phyloP scores from a whole-genome alignment of 2,113 vertebrate species.

The Forbesichthys agassizii region DNA sequence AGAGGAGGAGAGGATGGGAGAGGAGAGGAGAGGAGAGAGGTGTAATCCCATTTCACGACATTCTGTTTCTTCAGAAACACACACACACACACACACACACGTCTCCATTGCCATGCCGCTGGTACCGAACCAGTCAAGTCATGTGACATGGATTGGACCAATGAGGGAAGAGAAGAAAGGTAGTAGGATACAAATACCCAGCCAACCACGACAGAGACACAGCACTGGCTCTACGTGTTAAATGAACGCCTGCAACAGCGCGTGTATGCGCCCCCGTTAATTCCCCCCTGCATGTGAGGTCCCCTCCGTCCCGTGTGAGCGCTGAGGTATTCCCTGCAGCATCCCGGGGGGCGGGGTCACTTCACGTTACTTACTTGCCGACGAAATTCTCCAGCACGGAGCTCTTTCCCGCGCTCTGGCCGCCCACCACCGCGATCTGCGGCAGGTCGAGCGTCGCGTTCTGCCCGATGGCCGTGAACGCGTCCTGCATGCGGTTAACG shows the following conservation, averaged over 20 bases:
- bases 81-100: no score
- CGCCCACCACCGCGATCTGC: conserved; percentile 95
- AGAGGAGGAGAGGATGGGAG: not conserved
- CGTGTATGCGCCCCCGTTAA: not conserved
- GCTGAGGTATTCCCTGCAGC: not conserved
- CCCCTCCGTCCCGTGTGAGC: not conserved
- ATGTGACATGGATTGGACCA: conserved; percentile 28
- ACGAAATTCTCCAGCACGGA: conserved; percentile 97
- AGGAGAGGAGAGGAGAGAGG: not conserved
- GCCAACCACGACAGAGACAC: conserved; percentile 15
- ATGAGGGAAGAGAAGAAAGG: not conserved
- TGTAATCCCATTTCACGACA: not conserved
- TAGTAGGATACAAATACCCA: conserved; percentile 14
- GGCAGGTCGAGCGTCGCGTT: conserved; percentile 91
- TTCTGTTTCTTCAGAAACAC: not conserved
- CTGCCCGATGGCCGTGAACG: conserved; percentile 91
- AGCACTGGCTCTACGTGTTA: no score
- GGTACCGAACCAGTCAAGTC: not conserved
- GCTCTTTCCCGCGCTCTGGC: conserved; percentile 96
- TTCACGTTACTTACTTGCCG: conserved; percentile 80
- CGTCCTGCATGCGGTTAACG: conserved; percentile 91
- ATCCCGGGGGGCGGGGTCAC: not conserved
- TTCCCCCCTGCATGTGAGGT: not conserved
- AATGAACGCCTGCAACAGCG: no score
- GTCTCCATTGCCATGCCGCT: not conserved